A percentile compares a stretch with the other conserved stretches of the same genome.
phyloP scores from a whole-genome alignment of 1,140 invertebrate genomes.

The Pseudomyrmex sp. region DNA sequence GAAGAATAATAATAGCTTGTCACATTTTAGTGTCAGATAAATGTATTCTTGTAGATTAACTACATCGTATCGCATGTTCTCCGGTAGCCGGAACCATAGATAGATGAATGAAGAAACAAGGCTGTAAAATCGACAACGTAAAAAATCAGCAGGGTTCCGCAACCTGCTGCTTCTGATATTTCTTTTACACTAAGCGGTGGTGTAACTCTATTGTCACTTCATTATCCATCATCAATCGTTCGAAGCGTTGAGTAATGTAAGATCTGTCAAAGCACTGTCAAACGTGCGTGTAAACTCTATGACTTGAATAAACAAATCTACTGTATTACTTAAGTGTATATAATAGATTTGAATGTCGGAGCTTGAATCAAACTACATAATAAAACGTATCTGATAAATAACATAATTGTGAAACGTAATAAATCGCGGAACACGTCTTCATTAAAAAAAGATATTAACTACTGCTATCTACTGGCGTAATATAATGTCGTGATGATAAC shows the following conservation, averaged over 20 bases:
- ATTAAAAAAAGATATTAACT: constrained; percentile 18
- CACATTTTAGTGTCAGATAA: background rate
- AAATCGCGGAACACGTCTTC: constrained; percentile 7
- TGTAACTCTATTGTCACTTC: constrained; percentile 81
- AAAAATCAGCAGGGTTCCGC: constrained; percentile 72
- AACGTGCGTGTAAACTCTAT: background rate
- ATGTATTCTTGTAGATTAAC: constrained; percentile 48
- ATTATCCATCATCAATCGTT: constrained; percentile 77
- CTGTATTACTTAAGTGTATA: constrained; percentile 11
- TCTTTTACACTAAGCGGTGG: constrained; percentile 77
- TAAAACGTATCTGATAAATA: background rate
- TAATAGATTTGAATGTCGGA: background rate
- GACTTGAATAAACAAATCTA: background rate
- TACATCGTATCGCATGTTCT: too few species aligned
- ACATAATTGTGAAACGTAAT: background rate
- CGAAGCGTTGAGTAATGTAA: constrained; percentile 28
- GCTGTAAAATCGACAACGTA: constrained; percentile 59
- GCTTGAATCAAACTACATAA: background rate
- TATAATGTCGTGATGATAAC: background rate
- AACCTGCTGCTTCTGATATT: constrained; percentile 75
- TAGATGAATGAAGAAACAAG: constrained; percentile 28
- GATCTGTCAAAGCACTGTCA: constrained; percentile 4
- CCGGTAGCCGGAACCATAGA: background rate
- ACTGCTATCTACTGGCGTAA: background rate
- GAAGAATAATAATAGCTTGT: background rate